phyloP scores from a whole-genome alignment of 2,888 invertebrate species.

The Phortica magna region DNA sequence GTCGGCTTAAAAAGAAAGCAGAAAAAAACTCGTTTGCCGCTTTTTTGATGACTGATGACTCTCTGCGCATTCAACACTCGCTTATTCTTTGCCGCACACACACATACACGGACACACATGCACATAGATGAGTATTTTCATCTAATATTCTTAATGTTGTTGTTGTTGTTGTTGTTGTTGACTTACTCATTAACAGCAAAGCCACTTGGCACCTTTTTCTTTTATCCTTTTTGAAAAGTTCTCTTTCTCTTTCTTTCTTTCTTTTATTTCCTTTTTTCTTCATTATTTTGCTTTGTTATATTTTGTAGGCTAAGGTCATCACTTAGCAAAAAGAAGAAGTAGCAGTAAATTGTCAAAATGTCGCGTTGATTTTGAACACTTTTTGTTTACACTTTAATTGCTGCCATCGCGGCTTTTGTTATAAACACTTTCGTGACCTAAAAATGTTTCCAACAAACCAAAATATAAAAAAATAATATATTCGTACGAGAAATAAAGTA shows the following conservation, averaged over 20 bases:
- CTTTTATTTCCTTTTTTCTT: too few species aligned
- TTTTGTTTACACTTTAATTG: too few species aligned
- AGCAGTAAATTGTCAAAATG: too few species aligned
- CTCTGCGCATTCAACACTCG: constrained; percentile 20
- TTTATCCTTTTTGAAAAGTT: constrained; percentile 48
- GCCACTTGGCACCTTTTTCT: constrained; percentile 70
- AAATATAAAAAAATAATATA: constrained; percentile 11
- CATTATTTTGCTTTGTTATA: neutral
- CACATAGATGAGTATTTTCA: constrained; percentile 61
- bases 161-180: constrained; percentile 52
- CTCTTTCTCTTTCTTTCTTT: constrained; percentile 46
- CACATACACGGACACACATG: constrained; percentile 14
- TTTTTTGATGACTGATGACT: constrained; percentile 32
- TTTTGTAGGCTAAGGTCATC: constrained; percentile 69
- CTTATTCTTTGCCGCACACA: constrained; percentile 17
- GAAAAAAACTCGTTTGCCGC: too few species aligned
- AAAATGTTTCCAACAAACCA: neutral
- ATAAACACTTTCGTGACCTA: constrained; percentile 48
- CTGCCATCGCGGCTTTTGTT: constrained; percentile 60
- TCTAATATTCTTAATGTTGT: constrained; percentile 45
- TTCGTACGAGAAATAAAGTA: constrained; percentile 3
- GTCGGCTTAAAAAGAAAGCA: too few species aligned
- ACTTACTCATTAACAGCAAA: constrained; percentile 72
- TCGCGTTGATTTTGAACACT: too few species aligned
- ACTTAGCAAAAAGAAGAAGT: too few species aligned